phyloP scores from a whole-genome alignment of 1,140 invertebrate species.

The Cheumatopsyche charites region DNA sequence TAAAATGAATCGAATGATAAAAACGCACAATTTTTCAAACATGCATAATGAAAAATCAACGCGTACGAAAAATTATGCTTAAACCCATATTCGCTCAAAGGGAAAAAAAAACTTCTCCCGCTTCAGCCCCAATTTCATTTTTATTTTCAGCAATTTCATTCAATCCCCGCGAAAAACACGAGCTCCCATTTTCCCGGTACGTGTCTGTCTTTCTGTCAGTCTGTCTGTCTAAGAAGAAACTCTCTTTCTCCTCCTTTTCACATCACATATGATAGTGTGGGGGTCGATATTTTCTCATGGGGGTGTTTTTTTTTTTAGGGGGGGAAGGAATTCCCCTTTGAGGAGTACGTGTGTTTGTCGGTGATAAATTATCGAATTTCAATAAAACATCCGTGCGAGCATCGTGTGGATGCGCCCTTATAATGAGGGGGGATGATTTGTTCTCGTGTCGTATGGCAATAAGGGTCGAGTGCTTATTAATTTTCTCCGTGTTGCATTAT shows the following conservation, averaged over 20 bases:
- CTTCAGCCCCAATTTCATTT: no score
- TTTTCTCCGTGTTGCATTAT: no score
- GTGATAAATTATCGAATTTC: conserved; percentile 27
- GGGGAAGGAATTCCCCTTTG: neutral
- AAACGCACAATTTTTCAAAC: no score
- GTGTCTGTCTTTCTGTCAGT: conserved; percentile 12
- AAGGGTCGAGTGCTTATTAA: neutral
- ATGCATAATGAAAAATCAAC: no score
- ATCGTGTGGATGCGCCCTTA: neutral
- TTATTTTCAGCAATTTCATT: no score
- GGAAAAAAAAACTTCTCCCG: no score
- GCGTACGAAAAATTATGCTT: neutral
- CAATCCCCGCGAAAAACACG: neutral
- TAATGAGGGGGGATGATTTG: neutral
- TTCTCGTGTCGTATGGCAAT: neutral
- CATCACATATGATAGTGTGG: no score
- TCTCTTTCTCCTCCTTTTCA: no score
- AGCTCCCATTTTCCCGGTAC: neutral
- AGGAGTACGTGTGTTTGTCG: neutral
- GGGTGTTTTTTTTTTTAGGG: conserved; percentile 3
- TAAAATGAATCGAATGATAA: no score
- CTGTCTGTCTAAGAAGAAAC: neutral
- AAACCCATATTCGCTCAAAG: no score
- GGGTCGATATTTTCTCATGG: neutral
- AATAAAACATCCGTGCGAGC: conserved; percentile 2